Evolutionary conservation across 2,797 vertebrate genomes (phyloP).

Genomic region (Sphenodon punctatus): DNA sequence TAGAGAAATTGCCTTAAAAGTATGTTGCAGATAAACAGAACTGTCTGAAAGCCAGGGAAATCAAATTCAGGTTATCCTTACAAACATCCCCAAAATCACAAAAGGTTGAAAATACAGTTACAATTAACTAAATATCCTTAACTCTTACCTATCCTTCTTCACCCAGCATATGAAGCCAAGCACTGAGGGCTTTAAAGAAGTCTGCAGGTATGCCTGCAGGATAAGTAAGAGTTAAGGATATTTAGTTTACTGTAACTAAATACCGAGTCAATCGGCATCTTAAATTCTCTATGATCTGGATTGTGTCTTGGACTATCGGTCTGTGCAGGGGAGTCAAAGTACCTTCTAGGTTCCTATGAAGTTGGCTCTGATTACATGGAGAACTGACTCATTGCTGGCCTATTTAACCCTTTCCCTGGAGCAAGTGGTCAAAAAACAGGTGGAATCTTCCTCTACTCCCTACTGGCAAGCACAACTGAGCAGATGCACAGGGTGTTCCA

Average conservation of each 20-base stretch:
- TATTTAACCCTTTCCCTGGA: not conserved
- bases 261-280: not conserved
- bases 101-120: not conserved
- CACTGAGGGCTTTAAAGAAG: not conserved
- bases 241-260: no score
- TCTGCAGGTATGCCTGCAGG: not conserved
- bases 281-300: not conserved
- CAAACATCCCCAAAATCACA: not conserved
- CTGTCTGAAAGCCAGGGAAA: not conserved
- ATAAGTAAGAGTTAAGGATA: no score
- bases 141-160: not conserved
- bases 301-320: not conserved
- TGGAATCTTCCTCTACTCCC: not conserved
- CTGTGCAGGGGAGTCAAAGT: not conserved
- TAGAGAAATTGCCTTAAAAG: not conserved
- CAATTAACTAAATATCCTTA: not conserved
- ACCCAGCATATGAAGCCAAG: no score
- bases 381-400: not conserved
- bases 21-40: not conserved
- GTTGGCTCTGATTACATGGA: not conserved
- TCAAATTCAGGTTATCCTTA: not conserved
- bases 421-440: not conserved
- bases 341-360: no score
- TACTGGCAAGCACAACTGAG: not conserved
- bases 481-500: not conserved